Base-by-base conservation (phyloP, 2,113 vertebrate species). In the Calonectris borealis region DNA sequence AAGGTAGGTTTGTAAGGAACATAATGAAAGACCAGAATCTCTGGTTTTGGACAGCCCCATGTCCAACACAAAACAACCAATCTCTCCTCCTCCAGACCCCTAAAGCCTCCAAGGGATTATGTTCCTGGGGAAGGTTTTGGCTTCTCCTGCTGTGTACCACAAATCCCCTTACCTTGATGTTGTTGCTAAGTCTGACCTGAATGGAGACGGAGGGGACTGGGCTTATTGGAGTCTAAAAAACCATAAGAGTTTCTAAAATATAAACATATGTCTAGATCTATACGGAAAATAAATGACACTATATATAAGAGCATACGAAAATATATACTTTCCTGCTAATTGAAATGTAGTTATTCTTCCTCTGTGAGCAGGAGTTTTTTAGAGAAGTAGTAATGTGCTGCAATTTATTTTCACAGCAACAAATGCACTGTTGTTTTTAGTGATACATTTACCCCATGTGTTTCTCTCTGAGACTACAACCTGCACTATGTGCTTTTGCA, bases 371-470 rank as follows among this genome's bases (percentile, higher is more conserved):
- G 18, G 16, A 55, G 13, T 5, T 51, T 81, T 72, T 22, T 32
- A 57, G 44, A 51, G 54, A 78, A 55, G 6, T 46, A 55, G 20
- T 38, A 34, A 51, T 9, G 11, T 0, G 0, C 34, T 38, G 27
- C 27, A 31, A 21, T 40, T 68, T 31, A 51, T 71, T 79, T 82
- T 64, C 62, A n/a, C 26, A 57, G 90, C 32, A 40, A 49, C 15
- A 76, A 46, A 38, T 8, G 9, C 42, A 8, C 34, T 11, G 31
- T 21, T 76, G 17, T 19, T 88, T 75, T 46, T 18, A 55, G 55
- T 13, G 1, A 2, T 34, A 27, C 3, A 3, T 16, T 36, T 58
- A 7, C 29, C 13, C 1, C 4, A 10, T 0, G 2, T 15, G 22
- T 6, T 87, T 48, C 49, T 31, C 60, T 65, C 11, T 8, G 73